Base-by-base conservation (phyloP, 2,888 invertebrate genomes). In the Micropterix aruncella region DNA sequence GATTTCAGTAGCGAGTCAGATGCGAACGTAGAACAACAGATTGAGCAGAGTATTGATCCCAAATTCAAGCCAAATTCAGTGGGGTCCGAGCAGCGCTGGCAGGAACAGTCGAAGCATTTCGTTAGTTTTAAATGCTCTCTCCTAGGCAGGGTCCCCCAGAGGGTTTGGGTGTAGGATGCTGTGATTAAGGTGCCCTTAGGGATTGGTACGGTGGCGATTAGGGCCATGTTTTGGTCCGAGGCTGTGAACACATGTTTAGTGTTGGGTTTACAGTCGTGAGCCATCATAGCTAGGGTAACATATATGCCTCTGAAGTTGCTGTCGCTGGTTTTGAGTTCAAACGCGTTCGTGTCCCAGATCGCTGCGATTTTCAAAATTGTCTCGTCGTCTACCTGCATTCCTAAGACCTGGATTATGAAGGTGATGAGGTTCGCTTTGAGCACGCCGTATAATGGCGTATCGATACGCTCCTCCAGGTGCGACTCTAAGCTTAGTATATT, bases 231-330 rank as follows among this genome's bases (percentile, higher is more conserved):
- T 58, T 72, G 70, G 40, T 77, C 71, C 12, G 75, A 72, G 43
- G 75, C 77, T 38, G 70, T 52, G 53, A 80, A 80, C 27, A 75
- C 67, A 56, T 85, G 84, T 41, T 77, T 71, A 1, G 83, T 80
- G 56, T 86, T 86, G 17, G 84, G 77, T 48, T 66, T 71, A 56
- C 86, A 86, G 53, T 79, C 77, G 56, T 86, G 86, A 43, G 80
- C 74, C 60, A 84, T 72, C 71, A 85, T 75, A 3, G 81, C 74
- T 0, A 79, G 77, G 44, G 70, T 73, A 1, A 79, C 70, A 57
- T 79, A 86, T 46, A 86, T 59, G 41, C 75, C 80, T 47, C 82
- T 65, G 17, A 77, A 62, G 2, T 62, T 51, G 40, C 66, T 63
- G 55, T 70, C 62, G 38, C 64, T 57, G 48, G 73, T 71, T 17